phyloP scores from a whole-genome alignment of 64 coral and sea anemone genomes.

The Trachythela sp. region DNA sequence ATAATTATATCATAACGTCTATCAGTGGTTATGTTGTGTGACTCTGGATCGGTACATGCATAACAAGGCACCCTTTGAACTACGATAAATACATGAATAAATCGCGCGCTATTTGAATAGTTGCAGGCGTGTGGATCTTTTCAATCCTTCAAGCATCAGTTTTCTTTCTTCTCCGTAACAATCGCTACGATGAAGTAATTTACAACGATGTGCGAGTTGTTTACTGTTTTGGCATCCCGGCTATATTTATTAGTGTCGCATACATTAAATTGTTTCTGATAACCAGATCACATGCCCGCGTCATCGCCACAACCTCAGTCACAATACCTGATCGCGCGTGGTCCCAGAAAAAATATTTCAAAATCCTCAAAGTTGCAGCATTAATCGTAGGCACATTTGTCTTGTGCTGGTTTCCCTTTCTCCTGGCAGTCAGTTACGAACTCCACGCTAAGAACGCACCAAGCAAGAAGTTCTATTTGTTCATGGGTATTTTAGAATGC shows the following conservation, averaged over 20 bases:
- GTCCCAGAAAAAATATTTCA: background rate
- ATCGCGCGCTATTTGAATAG: background rate
- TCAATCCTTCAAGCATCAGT: background rate
- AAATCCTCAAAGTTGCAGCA: background rate
- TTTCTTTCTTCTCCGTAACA: background rate
- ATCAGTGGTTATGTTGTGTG: background rate
- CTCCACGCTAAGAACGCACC: background rate
- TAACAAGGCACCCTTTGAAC: background rate
- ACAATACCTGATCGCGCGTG: background rate
- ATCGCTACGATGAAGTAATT: background rate
- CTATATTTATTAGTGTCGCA: background rate
- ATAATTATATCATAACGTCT: background rate
- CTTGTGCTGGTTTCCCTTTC: background rate
- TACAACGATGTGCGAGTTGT: background rate
- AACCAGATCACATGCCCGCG: background rate
- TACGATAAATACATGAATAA: slow-evolving; percentile 9
- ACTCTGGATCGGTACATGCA: background rate
- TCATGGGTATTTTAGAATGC: background rate
- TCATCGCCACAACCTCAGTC: background rate
- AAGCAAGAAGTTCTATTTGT: background rate
- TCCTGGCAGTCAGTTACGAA: background rate
- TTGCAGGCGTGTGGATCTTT: background rate
- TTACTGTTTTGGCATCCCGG: background rate
- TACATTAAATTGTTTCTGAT: background rate
- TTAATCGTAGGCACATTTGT: background rate